Base-by-base conservation (phyloP, 2,113 vertebrate species). In the Phycodurus eques region DNA sequence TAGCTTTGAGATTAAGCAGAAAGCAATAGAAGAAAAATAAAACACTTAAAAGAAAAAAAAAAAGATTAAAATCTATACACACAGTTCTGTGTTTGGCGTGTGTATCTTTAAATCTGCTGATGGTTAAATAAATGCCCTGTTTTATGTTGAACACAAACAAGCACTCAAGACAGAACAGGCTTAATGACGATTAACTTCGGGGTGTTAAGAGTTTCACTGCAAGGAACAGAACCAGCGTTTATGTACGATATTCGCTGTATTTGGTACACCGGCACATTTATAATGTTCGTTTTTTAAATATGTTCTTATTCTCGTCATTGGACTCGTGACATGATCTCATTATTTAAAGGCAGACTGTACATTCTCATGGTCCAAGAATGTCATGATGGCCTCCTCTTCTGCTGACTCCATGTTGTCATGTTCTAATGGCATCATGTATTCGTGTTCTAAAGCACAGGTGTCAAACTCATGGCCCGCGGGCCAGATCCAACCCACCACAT, bases 41-140 rank as follows among this genome's bases (percentile, higher is more conserved):
- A 70, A 81, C 80, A 77, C 84, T 85, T 86, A 5, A 49, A 85
- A 88, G 88, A 82, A 76, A 60, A 85, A 5, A 49, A 85, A 88
- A 89, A 82, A 76, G 63, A 85, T 54, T 64, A 73, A 59, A 31
- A 74, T 69, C 54, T 73, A 77, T 84, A 84, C 76, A 80, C 76
- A 80, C 74, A 66, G 72, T 78, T 83, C 67, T 72, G 67, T 20
- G 54, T 70, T 80, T 59, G 35, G 11, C 72, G 64, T 83, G 78
- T 88, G 73, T 76, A 14, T 75, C 78, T 85, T 86, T 71, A 71
- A 69, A 84, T 78, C 22, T 53, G 75, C 68, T 74, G 67, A 15
- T n/a, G 64, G 35, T 15, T 19, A 77, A 53, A 64, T 71, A 1
- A 59, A 44, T 44, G 61, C 17, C 46, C 63, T 68, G 51, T 70